Evolutionary conservation across 2,113 vertebrate genomes (phyloP).

Genomic region (Amphilophus citrinellus): DNA sequence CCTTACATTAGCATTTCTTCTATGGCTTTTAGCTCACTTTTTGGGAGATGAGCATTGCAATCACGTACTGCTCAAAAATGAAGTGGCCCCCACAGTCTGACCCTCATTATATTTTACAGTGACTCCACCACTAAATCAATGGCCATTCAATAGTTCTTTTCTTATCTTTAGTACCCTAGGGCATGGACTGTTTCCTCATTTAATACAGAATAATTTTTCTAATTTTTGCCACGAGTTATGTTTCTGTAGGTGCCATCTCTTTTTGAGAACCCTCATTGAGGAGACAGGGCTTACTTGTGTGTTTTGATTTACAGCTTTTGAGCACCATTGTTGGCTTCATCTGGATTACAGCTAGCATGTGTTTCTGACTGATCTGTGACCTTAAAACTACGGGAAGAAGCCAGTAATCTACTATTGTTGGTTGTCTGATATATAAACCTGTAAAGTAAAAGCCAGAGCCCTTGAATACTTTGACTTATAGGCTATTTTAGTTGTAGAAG

Average conservation of each 20-base stretch:
- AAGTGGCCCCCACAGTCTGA: conserved; percentile 40
- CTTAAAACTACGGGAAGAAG: conserved; percentile 43
- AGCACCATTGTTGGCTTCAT: conserved; percentile 35
- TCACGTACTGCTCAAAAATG: conserved; percentile 46
- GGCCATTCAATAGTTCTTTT: conserved; percentile 39
- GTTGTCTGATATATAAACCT: conserved; percentile 12
- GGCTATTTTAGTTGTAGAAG: conserved; percentile 47
- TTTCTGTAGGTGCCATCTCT: background rate
- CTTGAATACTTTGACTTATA: background rate
- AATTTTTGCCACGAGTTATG: background rate
- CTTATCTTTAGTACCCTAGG: conserved; percentile 33
- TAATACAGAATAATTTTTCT: conserved; percentile 6
- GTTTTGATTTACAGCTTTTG: conserved; percentile 1
- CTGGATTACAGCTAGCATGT: background rate
- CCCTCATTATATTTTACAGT: conserved; percentile 66
- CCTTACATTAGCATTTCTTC: conserved; percentile 43
- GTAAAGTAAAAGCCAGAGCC: background rate
- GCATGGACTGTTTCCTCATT: conserved; percentile 4
- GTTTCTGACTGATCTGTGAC: conserved; percentile 34
- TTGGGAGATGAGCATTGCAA: conserved; percentile 46
- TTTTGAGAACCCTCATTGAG: background rate
- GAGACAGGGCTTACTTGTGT: background rate
- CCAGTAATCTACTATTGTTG: background rate
- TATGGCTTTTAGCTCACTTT: conserved; percentile 9
- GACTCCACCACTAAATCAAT: conserved; percentile 56